Conservation (phyloP, 1,140 invertebrate species). For the Drosophila bifasciata region DNA sequence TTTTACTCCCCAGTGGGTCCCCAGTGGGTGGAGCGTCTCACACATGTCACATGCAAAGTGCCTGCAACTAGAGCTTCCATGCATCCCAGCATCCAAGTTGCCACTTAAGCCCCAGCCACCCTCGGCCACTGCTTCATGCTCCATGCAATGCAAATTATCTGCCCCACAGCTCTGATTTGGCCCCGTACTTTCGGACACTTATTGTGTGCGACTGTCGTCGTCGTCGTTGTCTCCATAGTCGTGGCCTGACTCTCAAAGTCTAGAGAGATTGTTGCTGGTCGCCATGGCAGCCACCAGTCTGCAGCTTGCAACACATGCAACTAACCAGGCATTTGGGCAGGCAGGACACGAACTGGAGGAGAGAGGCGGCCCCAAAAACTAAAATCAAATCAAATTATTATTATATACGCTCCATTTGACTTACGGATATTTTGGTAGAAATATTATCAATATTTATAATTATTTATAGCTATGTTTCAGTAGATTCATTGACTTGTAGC, state of each 20-base stretch:
- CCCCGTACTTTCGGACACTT: conserved; percentile 64
- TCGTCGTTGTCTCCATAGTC: conserved; percentile 18
- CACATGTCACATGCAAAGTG: conserved; percentile 41
- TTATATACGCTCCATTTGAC: conserved; percentile 9
- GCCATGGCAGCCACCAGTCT: conserved; percentile 40
- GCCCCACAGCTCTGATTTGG: conserved; percentile 70
- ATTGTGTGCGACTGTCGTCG: conserved; percentile 52
- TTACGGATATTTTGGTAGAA: no score
- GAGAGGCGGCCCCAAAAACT: conserved; percentile 5
- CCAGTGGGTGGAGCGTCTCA: background rate
- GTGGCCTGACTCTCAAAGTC: conserved; percentile 40
- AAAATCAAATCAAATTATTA: conserved; percentile 38
- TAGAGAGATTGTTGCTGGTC: conserved; percentile 44
- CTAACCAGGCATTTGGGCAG: conserved; percentile 50
- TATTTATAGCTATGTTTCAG: no score
- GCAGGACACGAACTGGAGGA: conserved; percentile 41
- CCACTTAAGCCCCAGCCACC: conserved; percentile 61
- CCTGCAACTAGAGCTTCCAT: conserved; percentile 26
- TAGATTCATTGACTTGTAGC: no score
- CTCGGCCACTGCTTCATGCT: conserved; percentile 13
- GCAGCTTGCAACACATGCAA: conserved; percentile 47
- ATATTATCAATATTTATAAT: no score
- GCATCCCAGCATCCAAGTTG: conserved; percentile 31
- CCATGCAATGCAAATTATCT: conserved; percentile 69
- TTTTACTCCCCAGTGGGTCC: background rate